phyloP scores from a whole-genome alignment of 37 sponge, comb jelly and placozoan genomes.

The Beroe ovata region DNA sequence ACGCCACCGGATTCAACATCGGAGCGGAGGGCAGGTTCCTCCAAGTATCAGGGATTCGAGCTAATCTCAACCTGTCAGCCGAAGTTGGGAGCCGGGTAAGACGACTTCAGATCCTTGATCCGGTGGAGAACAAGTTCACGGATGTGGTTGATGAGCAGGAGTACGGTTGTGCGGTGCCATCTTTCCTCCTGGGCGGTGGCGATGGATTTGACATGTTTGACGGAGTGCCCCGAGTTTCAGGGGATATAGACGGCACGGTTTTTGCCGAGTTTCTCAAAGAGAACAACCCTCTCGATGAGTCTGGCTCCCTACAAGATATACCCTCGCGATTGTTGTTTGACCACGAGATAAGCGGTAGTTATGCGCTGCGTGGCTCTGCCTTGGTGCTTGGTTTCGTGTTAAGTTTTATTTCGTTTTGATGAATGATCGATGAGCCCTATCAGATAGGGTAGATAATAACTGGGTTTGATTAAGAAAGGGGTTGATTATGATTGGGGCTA shows the following conservation, averaged over 20 bases:
- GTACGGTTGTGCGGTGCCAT: not conserved
- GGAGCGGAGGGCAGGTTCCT: conserved; percentile 16
- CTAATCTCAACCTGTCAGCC: not conserved
- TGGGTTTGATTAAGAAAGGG: too few species aligned
- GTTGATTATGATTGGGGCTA: too few species aligned
- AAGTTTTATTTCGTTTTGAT: too few species aligned
- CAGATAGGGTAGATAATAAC: too few species aligned
- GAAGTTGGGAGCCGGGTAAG: not conserved
- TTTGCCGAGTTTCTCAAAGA: not conserved
- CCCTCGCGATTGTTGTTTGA: not conserved
- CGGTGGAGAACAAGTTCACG: not conserved
- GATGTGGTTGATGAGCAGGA: conserved; percentile 20
- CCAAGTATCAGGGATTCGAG: conserved; percentile 22
- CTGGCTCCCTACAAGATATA: not conserved
- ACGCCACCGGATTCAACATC: conserved; percentile 2
- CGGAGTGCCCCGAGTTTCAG: not conserved
- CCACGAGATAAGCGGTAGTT: not conserved
- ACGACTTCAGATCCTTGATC: not conserved
- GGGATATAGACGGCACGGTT: not conserved
- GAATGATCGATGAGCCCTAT: too few species aligned
- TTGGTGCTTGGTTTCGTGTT: too few species aligned
- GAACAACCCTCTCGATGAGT: conserved; percentile 13
- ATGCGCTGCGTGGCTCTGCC: too few species aligned
- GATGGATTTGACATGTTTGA: conserved; percentile 6
- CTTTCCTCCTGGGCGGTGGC: not conserved